phyloP scores from a whole-genome alignment of 2,888 invertebrate genomes.

The Dynastes grantii region DNA sequence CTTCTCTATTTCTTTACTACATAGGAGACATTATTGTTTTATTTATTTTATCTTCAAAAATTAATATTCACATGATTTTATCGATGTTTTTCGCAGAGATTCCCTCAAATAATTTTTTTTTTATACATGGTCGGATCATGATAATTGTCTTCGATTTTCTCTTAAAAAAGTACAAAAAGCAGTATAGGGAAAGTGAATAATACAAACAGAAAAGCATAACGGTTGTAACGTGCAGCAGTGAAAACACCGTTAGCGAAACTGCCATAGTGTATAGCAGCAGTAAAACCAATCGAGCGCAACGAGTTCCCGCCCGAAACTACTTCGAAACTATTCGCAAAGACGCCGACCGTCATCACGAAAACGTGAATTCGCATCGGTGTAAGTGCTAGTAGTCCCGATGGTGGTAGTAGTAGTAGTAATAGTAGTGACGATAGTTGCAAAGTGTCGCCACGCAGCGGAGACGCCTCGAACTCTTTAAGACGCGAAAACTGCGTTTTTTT shows the following conservation, averaged over 20 bases:
- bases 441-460: constrained; percentile 67
- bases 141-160: constrained; percentile 19
- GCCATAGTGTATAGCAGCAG: constrained; percentile 21
- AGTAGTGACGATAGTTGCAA: constrained; percentile 53
- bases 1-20: too few relatives aligned
- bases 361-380: neutral
- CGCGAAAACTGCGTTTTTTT: constrained; percentile 60
- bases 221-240: constrained; percentile 27
- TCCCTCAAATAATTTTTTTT: neutral
- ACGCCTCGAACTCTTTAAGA: constrained; percentile 63
- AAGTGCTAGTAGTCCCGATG: neutral
- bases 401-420: neutral
- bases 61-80: too few relatives aligned
- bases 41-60: too few relatives aligned
- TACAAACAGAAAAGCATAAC: neutral
- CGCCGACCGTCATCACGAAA: constrained; percentile 19
- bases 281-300: constrained; percentile 45
- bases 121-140: neutral
- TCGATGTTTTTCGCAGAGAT: neutral
- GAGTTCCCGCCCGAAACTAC: constrained; percentile 44
- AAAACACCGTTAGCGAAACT: constrained; percentile 44
- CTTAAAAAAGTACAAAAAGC: constrained; percentile 4
- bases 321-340: constrained; percentile 29
- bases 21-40: too few relatives aligned
- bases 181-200: constrained; percentile 17